Evolutionary conservation across 2,888 invertebrate species (phyloP), one percentile per base, ranked within the genome.

Genomic region (Prostheceraeus crozeri): DNA sequence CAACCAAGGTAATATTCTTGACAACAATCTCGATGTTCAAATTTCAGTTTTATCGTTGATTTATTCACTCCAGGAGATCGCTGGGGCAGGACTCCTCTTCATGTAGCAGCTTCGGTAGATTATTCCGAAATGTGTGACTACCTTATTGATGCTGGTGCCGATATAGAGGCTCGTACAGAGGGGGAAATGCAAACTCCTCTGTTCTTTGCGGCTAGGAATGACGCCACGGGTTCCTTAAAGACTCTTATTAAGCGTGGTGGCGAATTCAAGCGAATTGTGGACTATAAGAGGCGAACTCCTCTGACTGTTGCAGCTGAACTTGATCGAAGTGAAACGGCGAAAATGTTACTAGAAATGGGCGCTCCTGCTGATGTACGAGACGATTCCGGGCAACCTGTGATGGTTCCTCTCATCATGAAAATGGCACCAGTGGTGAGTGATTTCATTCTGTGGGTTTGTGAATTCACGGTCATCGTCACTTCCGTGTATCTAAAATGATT

Each of bases 371-470:
- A 68, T 3, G 66, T 70, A 3, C 60, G 63, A 28, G 74, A 74
- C 61, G 53, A 68, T 52, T 63, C 67, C 45, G 73, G 73, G 2
- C 68, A 69, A 59, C 63, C 68, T 6, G 68, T 68, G 27, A 68
- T 74, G n/a, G 68, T 70, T 3, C 72, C 70, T 70, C 72, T 74
- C 71, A 72, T 74, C 45, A 70, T 67, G 45, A 74, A 74, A 58
- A 74, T 74, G 74, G 69, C 74, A 1, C 71, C 70, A 25, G 73
- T 74, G 64, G 73, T 73, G 60, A 62, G 70, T 64, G 10, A 23
- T 2, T 1, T n/a, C n/a, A n/a, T n/a, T n/a, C n/a, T n/a, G n/a
- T n/a, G n/a, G n/a, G n/a, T n/a, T n/a, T n/a, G n/a, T n/a, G n/a
- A n/a, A n/a, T n/a, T n/a, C n/a, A n/a, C n/a, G n/a, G n/a, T n/a